A percentile compares a stretch with the other conserved stretches of the same genome.
phyloP scores from a whole-genome alignment of 2,888 invertebrate species.

The Leucozona laternaria region DNA sequence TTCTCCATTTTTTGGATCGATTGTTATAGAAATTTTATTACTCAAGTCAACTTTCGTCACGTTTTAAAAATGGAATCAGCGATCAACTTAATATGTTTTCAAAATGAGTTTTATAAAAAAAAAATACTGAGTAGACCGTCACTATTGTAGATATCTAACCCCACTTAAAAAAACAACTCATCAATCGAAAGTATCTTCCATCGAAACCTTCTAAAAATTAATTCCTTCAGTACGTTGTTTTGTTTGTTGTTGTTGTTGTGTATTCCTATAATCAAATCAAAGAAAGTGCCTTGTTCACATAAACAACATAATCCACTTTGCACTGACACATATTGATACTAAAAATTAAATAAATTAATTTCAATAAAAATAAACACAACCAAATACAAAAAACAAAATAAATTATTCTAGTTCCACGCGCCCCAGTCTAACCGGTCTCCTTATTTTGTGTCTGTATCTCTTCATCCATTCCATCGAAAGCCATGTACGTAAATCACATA shows the following conservation, averaged over 20 bases:
- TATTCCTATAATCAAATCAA: background rate
- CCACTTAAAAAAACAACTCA: background rate
- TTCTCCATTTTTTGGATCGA: too few relatives aligned
- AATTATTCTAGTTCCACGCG: conserved; percentile 51
- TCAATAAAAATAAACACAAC: conserved; percentile 53
- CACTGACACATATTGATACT: conserved; percentile 64
- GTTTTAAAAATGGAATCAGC: too few relatives aligned
- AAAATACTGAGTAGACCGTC: background rate
- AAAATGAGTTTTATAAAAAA: too few relatives aligned
- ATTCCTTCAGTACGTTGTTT: background rate
- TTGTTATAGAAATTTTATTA: too few relatives aligned
- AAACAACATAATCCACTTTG: conserved; percentile 45
- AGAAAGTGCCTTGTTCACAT: conserved; percentile 40
- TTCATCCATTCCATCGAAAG: background rate
- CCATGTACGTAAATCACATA: conserved; percentile 61
- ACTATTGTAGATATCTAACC: background rate
- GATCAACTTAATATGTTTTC: too few relatives aligned
- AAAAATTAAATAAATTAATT: conserved; percentile 51
- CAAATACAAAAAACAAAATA: background rate
- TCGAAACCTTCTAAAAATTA: background rate
- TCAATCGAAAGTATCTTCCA: background rate
- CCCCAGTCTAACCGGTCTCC: conserved; percentile 59
- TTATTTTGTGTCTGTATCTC: background rate
- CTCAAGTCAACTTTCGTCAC: too few relatives aligned
- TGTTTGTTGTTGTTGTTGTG: background rate